Percentiles rank a stretch among this genome's conserved stretches.
These are phyloP conservation scores for Staurois parvus DNA, from an alignment of 2,797 vertebrate genomes.

Conservation along the genomic window DNA sequence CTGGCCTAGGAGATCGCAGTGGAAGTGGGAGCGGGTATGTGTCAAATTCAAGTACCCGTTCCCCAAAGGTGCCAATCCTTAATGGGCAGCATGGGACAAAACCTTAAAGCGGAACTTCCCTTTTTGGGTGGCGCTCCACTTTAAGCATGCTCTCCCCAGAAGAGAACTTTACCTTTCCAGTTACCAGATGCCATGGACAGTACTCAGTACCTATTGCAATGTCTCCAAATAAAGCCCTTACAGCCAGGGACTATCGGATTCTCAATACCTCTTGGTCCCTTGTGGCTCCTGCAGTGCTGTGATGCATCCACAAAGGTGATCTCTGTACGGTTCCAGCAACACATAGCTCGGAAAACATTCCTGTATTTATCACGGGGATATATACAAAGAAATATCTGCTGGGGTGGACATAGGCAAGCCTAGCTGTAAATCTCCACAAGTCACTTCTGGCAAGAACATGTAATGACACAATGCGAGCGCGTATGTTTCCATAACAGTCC, in stretches of 20 bases:
- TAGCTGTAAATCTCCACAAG: constrained; percentile 8
- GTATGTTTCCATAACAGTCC: constrained; percentile 11
- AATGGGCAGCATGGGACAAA: too few species aligned
- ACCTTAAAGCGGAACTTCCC: too few species aligned
- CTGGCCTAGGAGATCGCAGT: too few species aligned
- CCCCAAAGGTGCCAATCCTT: too few species aligned
- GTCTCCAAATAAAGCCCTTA: not conserved
- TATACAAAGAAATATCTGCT: not conserved
- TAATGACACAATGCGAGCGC: constrained; percentile 6
- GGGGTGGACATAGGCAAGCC: not conserved
- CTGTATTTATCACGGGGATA: not conserved
- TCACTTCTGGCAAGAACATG: constrained; percentile 3
- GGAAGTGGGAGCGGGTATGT: too few species aligned
- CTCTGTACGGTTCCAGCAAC: not conserved
- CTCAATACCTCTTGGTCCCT: not conserved
- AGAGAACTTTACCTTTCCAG: not conserved
- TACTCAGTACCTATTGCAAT: not conserved
- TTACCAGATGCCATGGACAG: not conserved
- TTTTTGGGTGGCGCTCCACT: too few species aligned
- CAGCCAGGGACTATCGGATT: not conserved
- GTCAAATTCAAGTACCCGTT: too few species aligned
- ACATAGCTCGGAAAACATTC: not conserved
- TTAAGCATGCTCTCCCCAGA: too few species aligned
- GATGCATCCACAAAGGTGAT: not conserved
- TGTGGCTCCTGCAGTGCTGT: not conserved